phyloP scores from a whole-genome alignment of 2,888 invertebrate genomes.

The Flabesymbios commensalis region DNA sequence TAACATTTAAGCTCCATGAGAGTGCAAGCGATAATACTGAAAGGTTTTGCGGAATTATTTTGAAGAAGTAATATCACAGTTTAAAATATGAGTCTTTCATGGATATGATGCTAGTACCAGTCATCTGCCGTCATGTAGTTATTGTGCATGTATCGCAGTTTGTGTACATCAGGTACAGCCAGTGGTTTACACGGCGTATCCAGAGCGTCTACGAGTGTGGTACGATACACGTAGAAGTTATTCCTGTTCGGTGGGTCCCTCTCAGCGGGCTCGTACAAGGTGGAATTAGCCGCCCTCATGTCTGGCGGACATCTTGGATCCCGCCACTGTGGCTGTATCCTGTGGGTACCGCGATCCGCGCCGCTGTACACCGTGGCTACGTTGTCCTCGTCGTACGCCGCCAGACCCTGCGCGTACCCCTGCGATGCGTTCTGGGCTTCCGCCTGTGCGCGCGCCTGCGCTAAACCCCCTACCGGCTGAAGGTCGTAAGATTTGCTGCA shows the following conservation, averaged over 20 bases:
- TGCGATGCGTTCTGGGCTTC: not conserved
- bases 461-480: slow-evolving; percentile 28
- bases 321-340: slow-evolving; percentile 27
- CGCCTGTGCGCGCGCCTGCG: not conserved
- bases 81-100: no score
- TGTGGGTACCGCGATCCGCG: slow-evolving; percentile 30
- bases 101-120: slow-evolving; percentile 39
- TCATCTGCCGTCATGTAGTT: slow-evolving; percentile 38
- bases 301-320: slow-evolving; percentile 26
- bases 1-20: no score
- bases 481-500: slow-evolving; percentile 19
- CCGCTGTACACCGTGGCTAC: slow-evolving; percentile 23
- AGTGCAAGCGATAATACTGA: no score
- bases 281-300: slow-evolving; percentile 18
- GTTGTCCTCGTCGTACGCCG: slow-evolving; percentile 25
- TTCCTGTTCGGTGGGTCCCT: slow-evolving; percentile 30
- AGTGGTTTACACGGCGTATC: slow-evolving; percentile 29
- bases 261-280: slow-evolving; percentile 31
- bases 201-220: slow-evolving; percentile 27
- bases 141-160: slow-evolving; percentile 39
- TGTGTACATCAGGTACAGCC: slow-evolving; percentile 39
- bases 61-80: no score
- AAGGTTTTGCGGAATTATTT: no score
- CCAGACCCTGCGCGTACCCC: slow-evolving; percentile 6
- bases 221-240: slow-evolving; percentile 23